Evolutionary conservation across 2,888 invertebrate species (phyloP), one percentile per base, ranked within the genome.

Genomic region (Lomographa bimaculata): DNA sequence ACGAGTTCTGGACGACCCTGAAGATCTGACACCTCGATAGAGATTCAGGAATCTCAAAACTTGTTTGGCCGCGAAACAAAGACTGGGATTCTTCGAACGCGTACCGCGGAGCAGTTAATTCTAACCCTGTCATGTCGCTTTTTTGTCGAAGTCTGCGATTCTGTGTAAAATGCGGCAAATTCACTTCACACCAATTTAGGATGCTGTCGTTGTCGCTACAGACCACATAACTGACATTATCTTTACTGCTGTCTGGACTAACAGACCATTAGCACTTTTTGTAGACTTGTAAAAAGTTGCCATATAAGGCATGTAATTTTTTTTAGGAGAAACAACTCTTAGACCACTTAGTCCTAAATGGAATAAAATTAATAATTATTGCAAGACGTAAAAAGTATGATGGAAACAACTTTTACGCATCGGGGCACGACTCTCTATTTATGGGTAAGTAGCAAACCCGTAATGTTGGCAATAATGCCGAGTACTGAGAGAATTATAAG

Each of bases 21-120:
- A 57, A 60, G 60, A 58, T 61, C 53, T 57, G 54, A 53, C 71
- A 71, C 67, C 63, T 66, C 57, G 52, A 48, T 62, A 63, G 63
- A 60, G 57, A 57, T 64, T 63, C 57, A 56, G 64, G 65, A 70
- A 77, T 75, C 64, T 68, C 55, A 44, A 57, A 64, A 69, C 59
- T 57, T 54, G 60, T 65, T 71, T 62, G 34, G 52, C 50, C 53
- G 55, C 49, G 61, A 64, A 60, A 76, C 78, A 75, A 74, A 75
- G 74, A 58, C 63, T 43, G 42, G 60, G 57, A 73, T 83, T 81
- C 81, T 65, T 53, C 71, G 78, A 80, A 81, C 68, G 60, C 71
- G 65, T 59, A 63, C 58, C 70, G 46, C 44, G 47, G 47, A 55
- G 63, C 71, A 63, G 73, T 75, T 73, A 78, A 79, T 76, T 71